These are phyloP conservation scores for Pangasianodon gigas DNA, from an alignment of 2,113 vertebrate genomes.

Conservation along the genomic window DNA sequence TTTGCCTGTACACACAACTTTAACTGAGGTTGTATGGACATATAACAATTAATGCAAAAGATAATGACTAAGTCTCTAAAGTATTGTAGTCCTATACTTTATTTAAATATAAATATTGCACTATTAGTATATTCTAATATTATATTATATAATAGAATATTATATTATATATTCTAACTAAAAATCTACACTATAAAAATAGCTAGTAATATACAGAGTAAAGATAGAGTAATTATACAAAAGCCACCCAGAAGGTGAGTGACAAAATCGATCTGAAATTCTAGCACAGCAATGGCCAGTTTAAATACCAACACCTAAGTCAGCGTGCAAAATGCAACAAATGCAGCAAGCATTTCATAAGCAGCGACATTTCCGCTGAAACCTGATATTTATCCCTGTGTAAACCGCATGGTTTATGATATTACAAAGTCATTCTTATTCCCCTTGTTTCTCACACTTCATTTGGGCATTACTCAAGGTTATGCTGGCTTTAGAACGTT, in stretches of 20 bases:
- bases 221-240: neutral
- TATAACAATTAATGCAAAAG: neutral
- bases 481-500: conserved; percentile 68
- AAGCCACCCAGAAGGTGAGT: conserved; percentile 26
- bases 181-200: neutral
- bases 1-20: neutral
- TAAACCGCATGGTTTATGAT: conserved; percentile 74
- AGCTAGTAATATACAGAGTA: neutral
- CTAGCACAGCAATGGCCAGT: conserved; percentile 73
- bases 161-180: neutral
- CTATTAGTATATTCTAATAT: neutral
- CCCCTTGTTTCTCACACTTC: conserved; percentile 77
- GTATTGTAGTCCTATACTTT: neutral
- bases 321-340: conserved; percentile 75
- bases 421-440: conserved; percentile 75
- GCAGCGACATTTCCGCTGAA: conserved; percentile 72
- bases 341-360: conserved; percentile 69
- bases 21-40: neutral
- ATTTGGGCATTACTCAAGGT: conserved; percentile 72
- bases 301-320: conserved; percentile 68
- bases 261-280: conserved; percentile 65
- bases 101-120: neutral
- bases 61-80: neutral
- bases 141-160: too few relatives aligned
- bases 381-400: conserved; percentile 74